Conservation (phyloP, 1,140 invertebrate genomes). For the Augochlora pura region DNA sequence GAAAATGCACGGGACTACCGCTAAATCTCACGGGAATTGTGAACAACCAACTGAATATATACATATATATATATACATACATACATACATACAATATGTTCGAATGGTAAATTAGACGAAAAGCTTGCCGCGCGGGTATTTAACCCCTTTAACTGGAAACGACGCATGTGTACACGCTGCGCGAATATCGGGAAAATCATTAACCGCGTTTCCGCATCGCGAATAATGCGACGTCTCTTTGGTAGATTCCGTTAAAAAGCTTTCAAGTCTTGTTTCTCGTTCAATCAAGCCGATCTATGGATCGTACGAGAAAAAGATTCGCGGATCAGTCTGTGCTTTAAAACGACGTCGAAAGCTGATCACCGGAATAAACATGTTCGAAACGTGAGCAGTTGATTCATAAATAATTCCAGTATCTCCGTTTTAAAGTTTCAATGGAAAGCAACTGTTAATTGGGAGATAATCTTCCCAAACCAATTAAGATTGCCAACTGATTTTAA, state of each 20-base stretch:
- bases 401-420: too few relatives aligned
- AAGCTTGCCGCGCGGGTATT: neutral
- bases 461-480: too few relatives aligned
- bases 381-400: too few relatives aligned
- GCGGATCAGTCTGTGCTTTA: too few relatives aligned
- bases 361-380: too few relatives aligned
- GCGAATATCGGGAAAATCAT: neutral
- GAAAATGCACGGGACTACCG: neutral
- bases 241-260: neutral
- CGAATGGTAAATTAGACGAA: constrained; percentile 5
- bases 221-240: neutral
- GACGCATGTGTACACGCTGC: neutral
- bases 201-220: neutral
- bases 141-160: neutral
- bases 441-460: too few relatives aligned
- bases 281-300: neutral
- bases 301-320: too few relatives aligned
- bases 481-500: too few relatives aligned
- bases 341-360: too few relatives aligned
- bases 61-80: too few relatives aligned
- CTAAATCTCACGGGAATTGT: neutral
- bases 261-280: neutral
- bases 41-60: neutral
- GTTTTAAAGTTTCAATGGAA: too few relatives aligned
- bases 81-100: too few relatives aligned